Percentiles rank a stretch among this genome's conserved stretches.
These are phyloP conservation scores for Aix galericulata DNA, from an alignment of 2,113 vertebrate genomes.

Conservation along the genomic window DNA sequence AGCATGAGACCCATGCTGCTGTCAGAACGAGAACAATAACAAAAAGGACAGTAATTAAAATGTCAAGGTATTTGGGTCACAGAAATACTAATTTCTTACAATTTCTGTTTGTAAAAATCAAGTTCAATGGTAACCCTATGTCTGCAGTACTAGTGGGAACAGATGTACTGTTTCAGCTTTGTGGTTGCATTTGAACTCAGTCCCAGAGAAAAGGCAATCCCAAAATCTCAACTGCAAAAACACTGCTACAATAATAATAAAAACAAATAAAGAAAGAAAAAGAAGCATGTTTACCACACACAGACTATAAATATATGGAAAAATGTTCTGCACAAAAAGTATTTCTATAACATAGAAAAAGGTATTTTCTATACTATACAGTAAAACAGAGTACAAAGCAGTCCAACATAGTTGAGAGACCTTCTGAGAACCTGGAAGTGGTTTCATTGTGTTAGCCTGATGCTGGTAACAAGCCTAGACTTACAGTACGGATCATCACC, in stretches of 20 bases:
- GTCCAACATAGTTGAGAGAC: background rate
- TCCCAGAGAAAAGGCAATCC: background rate
- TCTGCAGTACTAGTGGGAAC: background rate
- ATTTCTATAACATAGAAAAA: background rate
- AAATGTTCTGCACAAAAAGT: background rate
- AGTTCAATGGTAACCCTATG: background rate
- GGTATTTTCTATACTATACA: background rate
- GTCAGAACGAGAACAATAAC: background rate
- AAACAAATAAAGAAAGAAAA: background rate
- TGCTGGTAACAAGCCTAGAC: background rate
- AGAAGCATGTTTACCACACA: background rate
- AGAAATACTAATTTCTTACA: background rate
- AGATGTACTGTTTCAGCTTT: background rate
- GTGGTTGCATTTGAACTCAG: background rate
- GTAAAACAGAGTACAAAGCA: background rate
- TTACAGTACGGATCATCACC: background rate
- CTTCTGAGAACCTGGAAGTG: background rate
- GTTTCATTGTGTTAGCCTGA: background rate
- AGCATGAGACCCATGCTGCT: background rate
- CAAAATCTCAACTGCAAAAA: background rate
- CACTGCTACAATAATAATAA: background rate
- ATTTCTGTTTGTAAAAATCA: background rate
- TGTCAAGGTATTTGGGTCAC: background rate
- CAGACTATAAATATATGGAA: background rate
- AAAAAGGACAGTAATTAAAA: background rate